Evolutionary conservation across 2,888 invertebrate genomes (phyloP).

Genomic region (Alentia gelatinosa): DNA sequence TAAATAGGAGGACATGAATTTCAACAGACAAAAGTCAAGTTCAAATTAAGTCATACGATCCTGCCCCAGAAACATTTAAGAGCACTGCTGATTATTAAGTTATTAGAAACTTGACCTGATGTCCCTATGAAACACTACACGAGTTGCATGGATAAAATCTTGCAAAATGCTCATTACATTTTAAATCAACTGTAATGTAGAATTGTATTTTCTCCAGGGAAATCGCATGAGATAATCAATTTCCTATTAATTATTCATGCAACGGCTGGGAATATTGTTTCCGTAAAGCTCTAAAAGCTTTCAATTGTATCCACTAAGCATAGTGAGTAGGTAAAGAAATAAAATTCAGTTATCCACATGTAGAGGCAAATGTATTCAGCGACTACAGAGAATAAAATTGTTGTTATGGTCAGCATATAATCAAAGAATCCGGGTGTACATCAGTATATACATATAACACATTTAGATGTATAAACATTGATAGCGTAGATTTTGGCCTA

Average conservation of each 20-base stretch:
- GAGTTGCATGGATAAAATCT: background rate
- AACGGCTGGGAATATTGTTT: background rate
- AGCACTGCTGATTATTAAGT: background rate
- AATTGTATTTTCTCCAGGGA: background rate
- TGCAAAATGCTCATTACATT: background rate
- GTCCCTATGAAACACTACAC: background rate
- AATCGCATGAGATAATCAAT: constrained; percentile 12
- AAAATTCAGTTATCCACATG: background rate
- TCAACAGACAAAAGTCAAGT: no score
- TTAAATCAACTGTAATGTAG: background rate
- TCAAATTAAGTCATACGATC: no score
- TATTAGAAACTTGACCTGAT: background rate
- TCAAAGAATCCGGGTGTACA: no score
- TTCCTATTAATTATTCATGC: constrained; percentile 1
- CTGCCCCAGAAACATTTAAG: no score
- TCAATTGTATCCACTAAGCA: background rate
- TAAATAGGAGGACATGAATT: no score
- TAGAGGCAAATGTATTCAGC: background rate
- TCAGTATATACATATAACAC: no score
- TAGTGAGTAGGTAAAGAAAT: background rate
- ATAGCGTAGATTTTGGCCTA: no score
- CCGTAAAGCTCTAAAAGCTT: background rate
- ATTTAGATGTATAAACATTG: no score
- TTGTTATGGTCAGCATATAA: no score
- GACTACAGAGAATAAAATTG: background rate